These are phyloP conservation scores for Circaetus gallicus DNA, from an alignment of 2,113 vertebrate species.

Conservation along the genomic window DNA sequence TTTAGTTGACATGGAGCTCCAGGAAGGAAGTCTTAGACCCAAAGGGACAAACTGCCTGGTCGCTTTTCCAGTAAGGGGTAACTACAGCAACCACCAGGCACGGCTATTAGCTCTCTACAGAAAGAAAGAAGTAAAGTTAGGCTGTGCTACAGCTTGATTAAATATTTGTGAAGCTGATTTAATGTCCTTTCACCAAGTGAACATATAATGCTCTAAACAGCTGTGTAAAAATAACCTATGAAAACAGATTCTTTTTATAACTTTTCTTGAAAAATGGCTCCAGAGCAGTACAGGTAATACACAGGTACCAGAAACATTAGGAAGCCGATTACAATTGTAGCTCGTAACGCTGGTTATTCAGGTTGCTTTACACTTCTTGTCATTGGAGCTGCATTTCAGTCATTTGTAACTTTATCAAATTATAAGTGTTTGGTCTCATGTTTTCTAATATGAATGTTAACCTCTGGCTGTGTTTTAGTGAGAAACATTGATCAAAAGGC, in stretches of 20 bases:
- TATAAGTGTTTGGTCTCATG: not conserved
- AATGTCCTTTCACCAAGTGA: slow-evolving; percentile 51
- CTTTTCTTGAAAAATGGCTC: not conserved
- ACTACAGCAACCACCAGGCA: slow-evolving; percentile 18
- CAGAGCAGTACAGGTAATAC: not conserved
- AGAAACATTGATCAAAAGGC: not conserved
- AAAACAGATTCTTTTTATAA: slow-evolving; percentile 25
- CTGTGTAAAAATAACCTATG: slow-evolving; percentile 50
- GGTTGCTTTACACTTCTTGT: not conserved
- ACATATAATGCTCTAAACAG: not conserved
- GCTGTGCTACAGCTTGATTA: slow-evolving; percentile 54
- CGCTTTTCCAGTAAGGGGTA: slow-evolving; percentile 17
- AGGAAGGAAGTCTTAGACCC: not conserved
- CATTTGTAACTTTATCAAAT: not conserved
- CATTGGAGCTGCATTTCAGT: not conserved
- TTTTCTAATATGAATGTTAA: not conserved
- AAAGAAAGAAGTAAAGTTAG: slow-evolving; percentile 2
- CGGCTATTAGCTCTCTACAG: not conserved
- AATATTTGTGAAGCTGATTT: slow-evolving; percentile 76
- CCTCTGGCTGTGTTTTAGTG: not conserved
- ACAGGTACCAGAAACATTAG: not conserved
- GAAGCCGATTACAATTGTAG: not conserved
- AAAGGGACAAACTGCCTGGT: not conserved
- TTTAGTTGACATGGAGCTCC: not conserved
- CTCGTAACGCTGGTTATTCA: not conserved